Base-by-base conservation (phyloP, 2,888 invertebrate genomes). In the Tetranychus piercei region DNA sequence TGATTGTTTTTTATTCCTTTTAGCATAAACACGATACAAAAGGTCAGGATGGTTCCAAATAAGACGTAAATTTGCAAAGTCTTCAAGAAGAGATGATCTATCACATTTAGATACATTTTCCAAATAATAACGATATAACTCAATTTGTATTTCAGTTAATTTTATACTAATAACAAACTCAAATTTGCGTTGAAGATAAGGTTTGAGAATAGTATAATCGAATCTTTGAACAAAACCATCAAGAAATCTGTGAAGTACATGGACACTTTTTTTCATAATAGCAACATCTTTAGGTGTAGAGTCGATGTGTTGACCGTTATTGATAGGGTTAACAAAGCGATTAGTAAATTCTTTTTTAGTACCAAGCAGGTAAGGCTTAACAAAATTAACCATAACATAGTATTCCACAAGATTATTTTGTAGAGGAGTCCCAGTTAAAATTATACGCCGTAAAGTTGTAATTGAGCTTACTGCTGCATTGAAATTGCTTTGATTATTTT, bases 341-440 rank as follows among this genome's bases (percentile, higher is more conserved):
- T 95, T 95, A 78, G 87, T 84, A 82, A 96, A 99, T 84, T 99
- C 97, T 80, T 90, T 92, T 82, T 89, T 90, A 22, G 94, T 94
- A 45, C 94, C 94, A 70, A 99, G 85, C 6, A 99, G 85, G 83
- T 90, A 94, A 1, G 96, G 96, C 83, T 96, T 97, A 74, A 99
- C 94, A 83, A 99, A 99, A 80, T 92, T 90, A 64, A 99, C 93
- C 99, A 99, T 99, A 84, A 94, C 95, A 84, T 94, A 94, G 84
- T 96, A 94, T 85, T 95, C 94, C 82, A 88, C 88, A 44, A 95
- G 86, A 84, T 99, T 97, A 82, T 99, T 99, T 82, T 99, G 99
- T 74, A 99, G 85, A 1, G 99, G 99, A 0, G 99, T 99, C 74
- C 97, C 97, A 0, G 97, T 99, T 70, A 99, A 87, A 11, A 95